Evolutionary conservation across 2,888 invertebrate species (phyloP).

Genomic region (Asteroscopus sphinx): DNA sequence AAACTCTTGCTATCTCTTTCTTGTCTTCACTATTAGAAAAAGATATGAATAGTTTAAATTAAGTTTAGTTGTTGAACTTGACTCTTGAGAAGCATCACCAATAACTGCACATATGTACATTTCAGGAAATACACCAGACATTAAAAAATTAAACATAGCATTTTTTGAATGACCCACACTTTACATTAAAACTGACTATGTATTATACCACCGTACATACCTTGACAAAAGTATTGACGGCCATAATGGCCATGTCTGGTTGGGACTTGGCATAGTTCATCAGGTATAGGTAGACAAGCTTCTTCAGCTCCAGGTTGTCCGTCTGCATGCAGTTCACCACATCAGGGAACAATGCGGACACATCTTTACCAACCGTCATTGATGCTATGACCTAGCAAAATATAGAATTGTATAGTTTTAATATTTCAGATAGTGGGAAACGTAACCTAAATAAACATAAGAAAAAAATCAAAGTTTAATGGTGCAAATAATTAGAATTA

Average conservation of each 20-base stretch:
- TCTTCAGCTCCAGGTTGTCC: slow-evolving; percentile 99
- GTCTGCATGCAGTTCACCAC: slow-evolving; percentile 99
- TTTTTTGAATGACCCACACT: slow-evolving; percentile 46
- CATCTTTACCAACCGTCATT: slow-evolving; percentile 99
- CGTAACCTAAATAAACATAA: too few relatives aligned
- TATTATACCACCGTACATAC: slow-evolving; percentile 85
- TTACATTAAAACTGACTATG: slow-evolving; percentile 16
- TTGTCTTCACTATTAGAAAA: too few relatives aligned
- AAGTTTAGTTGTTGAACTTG: too few relatives aligned
- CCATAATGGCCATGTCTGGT: slow-evolving; percentile 99
- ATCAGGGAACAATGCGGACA: slow-evolving; percentile 99
- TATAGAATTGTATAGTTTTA: background rate
- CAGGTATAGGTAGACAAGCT: slow-evolving; percentile 98
- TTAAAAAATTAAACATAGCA: slow-evolving; percentile 6
- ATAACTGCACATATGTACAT: too few relatives aligned
- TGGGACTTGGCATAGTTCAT: slow-evolving; percentile 99
- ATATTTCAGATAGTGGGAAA: too few relatives aligned
- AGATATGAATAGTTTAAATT: too few relatives aligned
- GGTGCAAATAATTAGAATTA: too few relatives aligned
- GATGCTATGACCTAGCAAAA: slow-evolving; percentile 97
- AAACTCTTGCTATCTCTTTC: too few relatives aligned
- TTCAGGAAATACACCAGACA: too few relatives aligned
- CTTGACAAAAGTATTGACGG: slow-evolving; percentile 99
- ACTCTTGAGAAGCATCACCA: too few relatives aligned
- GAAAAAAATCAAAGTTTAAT: too few relatives aligned